Evolutionary conservation across 92 coral and sea anemone species (phyloP), one percentile per base, ranked within the genome.

Genomic region (Epizoanthus stellaris): DNA sequence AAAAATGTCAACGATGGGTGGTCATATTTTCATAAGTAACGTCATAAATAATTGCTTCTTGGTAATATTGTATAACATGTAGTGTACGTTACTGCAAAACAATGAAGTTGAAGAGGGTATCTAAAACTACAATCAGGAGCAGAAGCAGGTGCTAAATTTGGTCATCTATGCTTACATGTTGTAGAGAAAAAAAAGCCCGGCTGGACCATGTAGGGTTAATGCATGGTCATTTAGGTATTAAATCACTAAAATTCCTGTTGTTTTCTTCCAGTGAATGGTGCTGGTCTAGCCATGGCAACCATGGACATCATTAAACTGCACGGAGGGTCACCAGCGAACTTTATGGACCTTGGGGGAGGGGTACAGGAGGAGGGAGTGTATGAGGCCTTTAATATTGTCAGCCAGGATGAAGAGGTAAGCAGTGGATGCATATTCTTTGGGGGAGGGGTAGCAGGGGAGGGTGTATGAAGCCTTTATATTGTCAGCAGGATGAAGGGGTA

Each of bases 251-350:
- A 40, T 72, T 49, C 25, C 25, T 21, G 65, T 84, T 34, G 39
- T 19, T 65, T 30, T 67, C 34, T 10, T 11, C 17, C 52, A 96
- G 99, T 96, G 61, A 96, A 96, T 88, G 99, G 99, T 64, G 99
- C 99, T 34, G 99, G 99, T 42, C 87, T 96, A 3, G 99, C 99
- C 13, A 96, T 96, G 99, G 99, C 98, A 71, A 96, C 99, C 16
- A 96, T 96, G 99, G 99, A 96, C 84, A 94, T 94, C n/a, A 96
- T 96, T 86, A 92, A 96, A 70, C 91, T 94, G n/a, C 93, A 96
- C 71, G 91, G 94, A 68, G 99, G 99, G 30, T 87, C 88, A 61
- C 99, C 99, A 1, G 95, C 99, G 17, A 96, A 96, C 68, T 96
- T 96, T 77, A 86, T 96, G 70, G 99, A 96, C 85, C 98, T 96